Percentiles rank a stretch among this genome's conserved stretches.
phyloP scores from a whole-genome alignment of 2,113 vertebrate species.

The Colius striatus region DNA sequence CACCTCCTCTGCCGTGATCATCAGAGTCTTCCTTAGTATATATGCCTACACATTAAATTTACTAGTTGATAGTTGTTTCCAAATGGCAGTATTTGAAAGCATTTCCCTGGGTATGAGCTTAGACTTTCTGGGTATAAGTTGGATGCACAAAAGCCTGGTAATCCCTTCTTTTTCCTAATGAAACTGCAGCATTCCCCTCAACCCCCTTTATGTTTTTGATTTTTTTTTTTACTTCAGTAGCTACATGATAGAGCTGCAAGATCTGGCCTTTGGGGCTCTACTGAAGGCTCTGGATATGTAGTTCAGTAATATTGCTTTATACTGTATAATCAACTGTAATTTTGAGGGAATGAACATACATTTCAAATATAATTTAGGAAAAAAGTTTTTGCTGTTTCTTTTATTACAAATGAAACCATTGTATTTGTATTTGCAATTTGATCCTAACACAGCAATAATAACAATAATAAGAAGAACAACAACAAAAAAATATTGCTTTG shows the following conservation, averaged over 20 bases:
- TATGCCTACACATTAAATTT: not conserved
- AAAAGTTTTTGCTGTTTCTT: not conserved
- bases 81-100: not conserved
- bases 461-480: not conserved
- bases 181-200: not conserved
- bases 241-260: not conserved
- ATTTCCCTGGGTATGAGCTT: not conserved
- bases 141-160: not conserved
- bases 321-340: not conserved
- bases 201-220: not conserved
- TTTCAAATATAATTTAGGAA: not conserved
- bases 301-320: not conserved
- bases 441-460: not conserved
- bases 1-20: not conserved
- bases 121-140: not conserved
- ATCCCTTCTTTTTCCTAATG: not conserved
- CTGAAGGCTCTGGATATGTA: not conserved
- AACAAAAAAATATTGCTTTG: not conserved
- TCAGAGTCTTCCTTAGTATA: rapidly evolving
- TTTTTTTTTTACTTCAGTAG: not conserved
- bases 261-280: not conserved
- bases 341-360: not conserved
- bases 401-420: not conserved
- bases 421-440: not conserved
- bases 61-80: not conserved